Evolutionary conservation across 2,797 vertebrate species (phyloP).

Genomic region (Lateolabrax maculatus): DNA sequence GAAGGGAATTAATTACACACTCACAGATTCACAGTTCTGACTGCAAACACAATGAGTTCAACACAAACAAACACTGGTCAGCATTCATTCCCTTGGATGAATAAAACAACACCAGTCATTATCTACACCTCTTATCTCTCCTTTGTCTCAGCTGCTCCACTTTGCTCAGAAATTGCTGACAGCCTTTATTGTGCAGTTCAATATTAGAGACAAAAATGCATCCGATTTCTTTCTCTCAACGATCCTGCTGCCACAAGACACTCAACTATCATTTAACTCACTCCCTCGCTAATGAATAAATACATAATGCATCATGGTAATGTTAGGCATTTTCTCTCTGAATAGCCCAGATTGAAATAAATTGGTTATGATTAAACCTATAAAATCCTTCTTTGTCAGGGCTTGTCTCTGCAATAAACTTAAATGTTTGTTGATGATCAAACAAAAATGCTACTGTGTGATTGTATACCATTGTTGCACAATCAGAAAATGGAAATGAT

Average conservation of each 20-base stretch:
- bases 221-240: conserved; percentile 37
- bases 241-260: conserved; percentile 50
- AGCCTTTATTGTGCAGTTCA: conserved; percentile 59
- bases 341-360: conserved; percentile 54
- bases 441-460: conserved; percentile 30
- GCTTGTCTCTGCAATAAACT: conserved; percentile 48
- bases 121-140: conserved; percentile 72
- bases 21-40: conserved; percentile 69
- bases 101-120: conserved; percentile 78
- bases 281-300: conserved; percentile 62
- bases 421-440: conserved; percentile 46
- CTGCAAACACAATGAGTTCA: conserved; percentile 75
- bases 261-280: conserved; percentile 55
- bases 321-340: conserved; percentile 38
- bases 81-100: conserved; percentile 71
- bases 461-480: conserved; percentile 15
- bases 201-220: conserved; percentile 57
- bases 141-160: conserved; percentile 69
- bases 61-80: conserved; percentile 80
- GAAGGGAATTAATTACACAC: conserved; percentile 75
- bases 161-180: conserved; percentile 75
- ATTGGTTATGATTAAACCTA: conserved; percentile 48
- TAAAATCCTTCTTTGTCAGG: conserved; percentile 37
- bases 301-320: conserved; percentile 56
- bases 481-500: conserved; percentile 43